A percentile compares a stretch with the other conserved stretches of the same genome.
phyloP scores from a whole-genome alignment of 2,888 invertebrate genomes.

The Dione vanillae region DNA sequence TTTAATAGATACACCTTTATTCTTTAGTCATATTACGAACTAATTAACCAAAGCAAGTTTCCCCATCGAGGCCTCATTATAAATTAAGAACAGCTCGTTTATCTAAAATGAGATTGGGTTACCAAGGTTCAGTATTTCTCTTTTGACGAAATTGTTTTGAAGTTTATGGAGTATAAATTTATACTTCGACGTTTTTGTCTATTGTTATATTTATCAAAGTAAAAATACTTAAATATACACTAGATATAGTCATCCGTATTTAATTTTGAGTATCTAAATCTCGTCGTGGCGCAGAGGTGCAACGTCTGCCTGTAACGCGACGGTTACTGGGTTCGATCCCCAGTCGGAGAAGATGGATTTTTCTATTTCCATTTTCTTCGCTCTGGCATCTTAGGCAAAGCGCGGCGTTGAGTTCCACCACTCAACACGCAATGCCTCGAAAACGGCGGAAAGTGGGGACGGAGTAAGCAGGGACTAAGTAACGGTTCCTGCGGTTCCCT shows the following conservation, averaged over 20 bases:
- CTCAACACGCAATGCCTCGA: too few relatives aligned
- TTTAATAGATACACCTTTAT: constrained; percentile 39
- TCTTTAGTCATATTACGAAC: constrained; percentile 51
- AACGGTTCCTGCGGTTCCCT: too few relatives aligned
- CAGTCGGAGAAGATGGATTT: too few relatives aligned
- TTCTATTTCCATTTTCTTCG: too few relatives aligned
- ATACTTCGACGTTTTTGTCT: constrained; percentile 25
- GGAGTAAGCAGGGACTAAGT: too few relatives aligned
- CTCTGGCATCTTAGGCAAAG: too few relatives aligned
- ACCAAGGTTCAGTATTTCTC: constrained; percentile 39
- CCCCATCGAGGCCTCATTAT: constrained; percentile 49
- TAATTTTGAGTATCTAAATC: neutral
- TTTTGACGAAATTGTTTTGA: constrained; percentile 40
- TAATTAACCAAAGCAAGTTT: constrained; percentile 58
- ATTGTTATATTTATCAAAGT: constrained; percentile 24
- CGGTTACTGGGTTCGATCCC: too few relatives aligned
- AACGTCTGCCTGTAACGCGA: too few relatives aligned
- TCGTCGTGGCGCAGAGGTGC: too few relatives aligned
- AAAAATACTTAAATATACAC: neutral
- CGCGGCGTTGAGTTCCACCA: too few relatives aligned
- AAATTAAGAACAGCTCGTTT: constrained; percentile 54
- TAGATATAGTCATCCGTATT: neutral
- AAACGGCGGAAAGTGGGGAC: too few relatives aligned
- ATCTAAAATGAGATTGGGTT: constrained; percentile 55
- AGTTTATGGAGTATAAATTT: constrained; percentile 35